Evolutionary conservation across 2,888 invertebrate genomes (phyloP).

Genomic region (Pseudolycoriella hygida): DNA sequence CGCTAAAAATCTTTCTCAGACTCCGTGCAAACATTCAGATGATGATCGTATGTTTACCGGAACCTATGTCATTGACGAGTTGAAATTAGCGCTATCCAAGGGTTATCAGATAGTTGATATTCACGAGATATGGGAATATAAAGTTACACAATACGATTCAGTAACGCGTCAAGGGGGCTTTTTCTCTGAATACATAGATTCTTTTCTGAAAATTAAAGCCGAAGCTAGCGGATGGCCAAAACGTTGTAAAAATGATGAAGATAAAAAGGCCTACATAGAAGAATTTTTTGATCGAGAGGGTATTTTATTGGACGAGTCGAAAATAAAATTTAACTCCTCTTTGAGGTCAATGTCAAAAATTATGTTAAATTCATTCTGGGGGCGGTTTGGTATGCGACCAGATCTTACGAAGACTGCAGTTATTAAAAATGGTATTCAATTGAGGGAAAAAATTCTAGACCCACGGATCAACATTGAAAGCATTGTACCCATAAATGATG

Average conservation of each 20-base stretch:
- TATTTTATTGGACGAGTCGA: slow-evolving; percentile 11
- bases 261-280: slow-evolving; percentile 13
- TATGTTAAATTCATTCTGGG: slow-evolving; percentile 6
- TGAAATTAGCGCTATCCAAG: slow-evolving; percentile 15
- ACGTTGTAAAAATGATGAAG: slow-evolving; percentile 8
- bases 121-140: slow-evolving; percentile 18
- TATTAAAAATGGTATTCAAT: slow-evolving; percentile 7
- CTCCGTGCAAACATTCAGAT: slow-evolving; percentile 12
- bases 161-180: slow-evolving; percentile 9
- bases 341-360: slow-evolving; percentile 2
- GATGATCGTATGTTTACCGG: slow-evolving; percentile 13
- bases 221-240: slow-evolving; percentile 15
- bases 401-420: slow-evolving; percentile 11
- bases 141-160: slow-evolving; percentile 11
- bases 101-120: slow-evolving; percentile 15
- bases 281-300: slow-evolving; percentile 13
- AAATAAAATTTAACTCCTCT: background rate
- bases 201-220: slow-evolving; percentile 15
- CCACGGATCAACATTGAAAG: slow-evolving; percentile 11
- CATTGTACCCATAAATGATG: slow-evolving; percentile 11
- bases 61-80: slow-evolving; percentile 18
- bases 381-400: slow-evolving; percentile 5
- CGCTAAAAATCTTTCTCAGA: background rate
- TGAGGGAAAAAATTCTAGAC: slow-evolving; percentile 11
- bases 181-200: slow-evolving; percentile 16